phyloP scores from a whole-genome alignment of 2,113 vertebrate genomes.

The Nansenia antarctica region DNA sequence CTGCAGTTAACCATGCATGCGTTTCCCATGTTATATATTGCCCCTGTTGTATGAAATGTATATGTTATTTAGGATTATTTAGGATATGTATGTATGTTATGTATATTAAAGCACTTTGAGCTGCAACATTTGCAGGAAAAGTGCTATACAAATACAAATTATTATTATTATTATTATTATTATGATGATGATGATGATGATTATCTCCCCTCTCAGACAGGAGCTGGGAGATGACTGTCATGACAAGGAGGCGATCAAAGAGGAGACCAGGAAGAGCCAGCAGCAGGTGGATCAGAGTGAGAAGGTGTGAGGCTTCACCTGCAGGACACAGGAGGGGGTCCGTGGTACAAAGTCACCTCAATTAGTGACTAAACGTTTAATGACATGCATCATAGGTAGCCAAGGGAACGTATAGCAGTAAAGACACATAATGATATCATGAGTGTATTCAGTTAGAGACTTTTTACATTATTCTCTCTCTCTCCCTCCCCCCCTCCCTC shows the following conservation, averaged over 20 bases:
- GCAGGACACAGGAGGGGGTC: no score
- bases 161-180: no score
- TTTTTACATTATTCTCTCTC: not conserved
- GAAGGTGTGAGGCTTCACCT: no score
- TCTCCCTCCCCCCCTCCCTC: not conserved
- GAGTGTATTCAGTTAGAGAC: no score
- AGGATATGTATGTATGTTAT: not conserved
- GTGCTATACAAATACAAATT: no score
- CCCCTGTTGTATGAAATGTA: not conserved
- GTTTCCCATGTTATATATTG: no score
- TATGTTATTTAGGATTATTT: not conserved
- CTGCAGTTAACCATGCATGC: no score
- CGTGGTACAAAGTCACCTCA: no score
- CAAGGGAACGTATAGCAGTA: not conserved
- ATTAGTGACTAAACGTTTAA: no score
- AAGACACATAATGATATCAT: not conserved
- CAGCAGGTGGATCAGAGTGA: conserved; percentile 71
- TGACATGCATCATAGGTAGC: no score
- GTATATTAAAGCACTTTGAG: not conserved
- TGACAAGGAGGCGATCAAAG: conserved; percentile 45
- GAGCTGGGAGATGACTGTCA: conserved; percentile 58
- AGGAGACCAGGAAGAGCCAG: conserved; percentile 66
- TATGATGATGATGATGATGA: no score
- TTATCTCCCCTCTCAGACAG: conserved; percentile 47
- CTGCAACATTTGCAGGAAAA: not conserved